Evolutionary conservation across 2,113 vertebrate species (phyloP).

Genomic region (Neopipo cinnamomea): DNA sequence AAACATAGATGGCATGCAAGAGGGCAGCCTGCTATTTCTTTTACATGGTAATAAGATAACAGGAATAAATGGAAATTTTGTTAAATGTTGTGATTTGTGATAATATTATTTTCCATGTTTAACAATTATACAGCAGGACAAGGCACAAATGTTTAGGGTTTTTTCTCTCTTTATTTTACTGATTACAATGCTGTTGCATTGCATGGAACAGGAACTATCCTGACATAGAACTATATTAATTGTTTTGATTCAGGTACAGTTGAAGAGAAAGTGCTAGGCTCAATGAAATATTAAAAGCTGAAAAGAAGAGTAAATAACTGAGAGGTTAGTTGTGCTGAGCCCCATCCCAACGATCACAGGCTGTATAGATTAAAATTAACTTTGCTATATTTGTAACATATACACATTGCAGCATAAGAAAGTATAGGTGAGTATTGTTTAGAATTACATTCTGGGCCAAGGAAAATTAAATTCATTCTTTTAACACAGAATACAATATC

Average conservation of each 20-base stretch:
- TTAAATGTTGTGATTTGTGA: not conserved
- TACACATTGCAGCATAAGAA: not conserved
- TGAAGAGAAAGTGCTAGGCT: not conserved
- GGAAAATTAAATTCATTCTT: not conserved
- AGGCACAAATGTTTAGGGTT: not conserved
- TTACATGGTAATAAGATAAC: not conserved
- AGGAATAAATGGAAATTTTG: not conserved
- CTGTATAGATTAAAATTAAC: not conserved
- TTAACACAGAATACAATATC: not conserved
- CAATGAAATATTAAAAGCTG: not conserved
- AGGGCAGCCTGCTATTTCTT: not conserved
- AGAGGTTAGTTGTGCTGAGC: not conserved
- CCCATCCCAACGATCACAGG: not conserved
- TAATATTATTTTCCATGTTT: not conserved
- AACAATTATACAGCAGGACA: not conserved
- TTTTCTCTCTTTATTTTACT: not conserved
- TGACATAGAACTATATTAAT: not conserved
- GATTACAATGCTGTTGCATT: not conserved
- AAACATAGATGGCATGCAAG: not conserved
- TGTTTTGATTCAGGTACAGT: not conserved
- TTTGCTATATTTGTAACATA: not conserved
- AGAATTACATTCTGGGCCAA: not conserved
- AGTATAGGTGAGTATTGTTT: not conserved
- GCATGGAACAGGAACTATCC: not conserved
- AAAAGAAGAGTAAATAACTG: not conserved